Evolutionary conservation across 2,113 vertebrate genomes (phyloP).

Genomic region (Grus americana): DNA sequence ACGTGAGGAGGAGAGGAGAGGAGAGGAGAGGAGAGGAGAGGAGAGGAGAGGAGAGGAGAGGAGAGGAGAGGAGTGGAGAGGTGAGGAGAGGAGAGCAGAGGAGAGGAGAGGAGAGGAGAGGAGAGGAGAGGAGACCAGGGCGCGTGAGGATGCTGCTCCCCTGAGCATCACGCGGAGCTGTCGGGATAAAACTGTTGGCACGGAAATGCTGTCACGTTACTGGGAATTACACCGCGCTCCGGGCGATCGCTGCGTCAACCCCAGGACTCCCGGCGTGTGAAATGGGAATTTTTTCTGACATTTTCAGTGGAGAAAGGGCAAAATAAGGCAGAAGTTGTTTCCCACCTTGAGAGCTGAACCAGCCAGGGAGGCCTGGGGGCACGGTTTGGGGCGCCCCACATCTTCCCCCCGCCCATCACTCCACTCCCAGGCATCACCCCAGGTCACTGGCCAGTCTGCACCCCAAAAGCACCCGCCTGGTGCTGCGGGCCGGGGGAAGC

Average conservation of each 20-base stretch:
- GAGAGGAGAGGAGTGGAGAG: not conserved
- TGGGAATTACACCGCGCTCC: not conserved
- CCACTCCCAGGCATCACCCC: not conserved
- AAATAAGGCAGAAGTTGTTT: not conserved
- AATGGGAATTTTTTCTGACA: not conserved
- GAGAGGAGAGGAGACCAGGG: not conserved
- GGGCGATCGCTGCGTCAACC: not conserved
- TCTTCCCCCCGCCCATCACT: not conserved
- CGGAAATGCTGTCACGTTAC: accelerated
- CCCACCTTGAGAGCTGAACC: not conserved
- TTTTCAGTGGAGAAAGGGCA: not conserved
- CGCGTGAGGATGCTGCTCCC: not conserved
- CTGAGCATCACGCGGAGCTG: accelerated
- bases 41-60: not conserved
- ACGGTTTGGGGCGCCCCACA: not conserved
- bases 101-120: not conserved
- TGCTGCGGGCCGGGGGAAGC: not conserved
- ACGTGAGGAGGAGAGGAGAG: not conserved
- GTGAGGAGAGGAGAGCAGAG: not conserved
- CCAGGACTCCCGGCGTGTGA: not conserved
- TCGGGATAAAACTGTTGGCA: not conserved
- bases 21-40: not conserved
- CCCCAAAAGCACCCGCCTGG: not conserved
- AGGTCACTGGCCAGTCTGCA: not conserved
- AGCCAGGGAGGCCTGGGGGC: not conserved